Percentiles rank a stretch among this genome's conserved stretches.
phyloP scores from a whole-genome alignment of 2,797 vertebrate genomes.

The Etheostoma nigrum region DNA sequence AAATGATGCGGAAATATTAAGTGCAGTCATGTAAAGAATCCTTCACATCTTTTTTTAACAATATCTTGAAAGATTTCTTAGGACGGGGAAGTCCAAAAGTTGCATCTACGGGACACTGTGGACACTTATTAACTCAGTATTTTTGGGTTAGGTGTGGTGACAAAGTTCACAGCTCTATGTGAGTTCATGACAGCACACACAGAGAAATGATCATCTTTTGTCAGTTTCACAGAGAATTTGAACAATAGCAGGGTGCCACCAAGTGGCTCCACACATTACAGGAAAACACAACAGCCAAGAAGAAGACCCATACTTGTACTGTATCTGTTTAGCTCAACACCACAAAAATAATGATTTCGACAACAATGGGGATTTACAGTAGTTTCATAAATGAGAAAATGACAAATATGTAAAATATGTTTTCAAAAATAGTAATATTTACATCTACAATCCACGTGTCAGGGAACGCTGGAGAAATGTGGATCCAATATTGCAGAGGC shows the following conservation, averaged over 20 bases:
- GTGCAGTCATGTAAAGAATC: not conserved
- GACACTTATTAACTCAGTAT: constrained; percentile 1
- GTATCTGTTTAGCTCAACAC: not conserved
- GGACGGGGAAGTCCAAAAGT: not conserved
- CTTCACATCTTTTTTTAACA: not conserved
- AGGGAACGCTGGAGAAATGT: no score
- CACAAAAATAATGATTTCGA: constrained; percentile 1
- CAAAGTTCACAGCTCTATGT: constrained; percentile 1
- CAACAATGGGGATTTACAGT: constrained; percentile 3
- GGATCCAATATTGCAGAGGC: no score
- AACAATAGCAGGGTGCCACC: constrained; percentile 59
- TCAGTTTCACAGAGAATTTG: constrained; percentile 3
- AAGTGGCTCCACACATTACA: constrained; percentile 46
- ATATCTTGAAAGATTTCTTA: not conserved
- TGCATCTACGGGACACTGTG: not conserved
- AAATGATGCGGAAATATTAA: not conserved
- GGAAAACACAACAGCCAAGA: not conserved
- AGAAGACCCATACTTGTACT: not conserved
- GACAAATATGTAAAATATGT: constrained; percentile 1
- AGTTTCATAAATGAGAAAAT: constrained; percentile 3
- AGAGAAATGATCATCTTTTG: not conserved
- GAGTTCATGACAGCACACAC: constrained; percentile 6
- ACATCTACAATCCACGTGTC: not conserved
- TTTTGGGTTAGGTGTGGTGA: not conserved
- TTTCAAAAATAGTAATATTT: not conserved